Evolutionary conservation across 2,888 invertebrate species (phyloP).

Genomic region (Clivina fossor): DNA sequence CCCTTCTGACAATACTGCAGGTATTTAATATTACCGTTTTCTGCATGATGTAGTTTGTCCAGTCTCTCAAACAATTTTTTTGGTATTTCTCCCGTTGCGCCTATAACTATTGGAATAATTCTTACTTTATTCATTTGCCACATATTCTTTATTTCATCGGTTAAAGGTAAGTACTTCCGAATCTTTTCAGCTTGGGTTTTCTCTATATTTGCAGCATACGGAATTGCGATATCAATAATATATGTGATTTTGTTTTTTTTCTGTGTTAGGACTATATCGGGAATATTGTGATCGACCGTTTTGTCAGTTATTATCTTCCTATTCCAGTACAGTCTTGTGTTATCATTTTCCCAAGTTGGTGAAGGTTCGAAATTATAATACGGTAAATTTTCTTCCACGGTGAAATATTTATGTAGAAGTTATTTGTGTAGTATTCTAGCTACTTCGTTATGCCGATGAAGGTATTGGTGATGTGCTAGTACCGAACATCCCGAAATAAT

Average conservation of each 20-base stretch:
- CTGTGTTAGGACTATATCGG: conserved; percentile 15
- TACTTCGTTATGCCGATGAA: conserved; percentile 4
- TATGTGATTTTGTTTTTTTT: background rate
- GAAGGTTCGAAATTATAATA: conserved; percentile 13
- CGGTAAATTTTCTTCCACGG: conserved; percentile 1
- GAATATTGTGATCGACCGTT: conserved; percentile 4
- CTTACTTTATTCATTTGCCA: conserved; percentile 10
- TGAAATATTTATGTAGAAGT: no score
- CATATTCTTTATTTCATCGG: conserved; percentile 14
- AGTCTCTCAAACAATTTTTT: conserved; percentile 1
- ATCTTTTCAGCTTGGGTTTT: conserved; percentile 13
- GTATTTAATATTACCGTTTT: background rate
- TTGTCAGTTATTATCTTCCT: conserved; percentile 15
- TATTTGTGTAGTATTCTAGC: conserved; percentile 20
- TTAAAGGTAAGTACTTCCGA: conserved; percentile 18
- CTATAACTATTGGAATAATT: conserved; percentile 16
- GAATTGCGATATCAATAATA: conserved; percentile 20
- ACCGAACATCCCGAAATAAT: conserved; percentile 11
- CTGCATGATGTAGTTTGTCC: background rate
- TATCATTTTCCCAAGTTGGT: background rate
- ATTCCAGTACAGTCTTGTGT: conserved; percentile 14
- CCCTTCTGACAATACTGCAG: background rate
- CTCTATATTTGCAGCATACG: background rate
- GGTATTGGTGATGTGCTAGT: conserved; percentile 13
- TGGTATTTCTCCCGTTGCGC: conserved; percentile 22